Evolutionary conservation across 1,140 invertebrate genomes (phyloP).

Genomic region (Lycorma delicatula): DNA sequence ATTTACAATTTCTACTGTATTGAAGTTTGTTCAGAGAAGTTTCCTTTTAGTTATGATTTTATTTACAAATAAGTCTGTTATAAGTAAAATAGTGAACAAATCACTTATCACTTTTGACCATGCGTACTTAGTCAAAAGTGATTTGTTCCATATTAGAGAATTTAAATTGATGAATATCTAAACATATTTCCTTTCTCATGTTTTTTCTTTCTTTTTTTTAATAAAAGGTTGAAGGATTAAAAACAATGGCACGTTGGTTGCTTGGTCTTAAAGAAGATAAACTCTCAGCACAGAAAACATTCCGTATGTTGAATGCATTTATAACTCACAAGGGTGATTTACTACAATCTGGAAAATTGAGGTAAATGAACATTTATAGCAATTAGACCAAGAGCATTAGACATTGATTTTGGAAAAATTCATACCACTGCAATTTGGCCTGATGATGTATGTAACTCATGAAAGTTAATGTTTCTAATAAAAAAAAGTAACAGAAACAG

Average conservation of each 20-base stretch:
- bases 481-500: no score
- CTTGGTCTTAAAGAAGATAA: slow-evolving; percentile 82
- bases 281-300: slow-evolving; percentile 86
- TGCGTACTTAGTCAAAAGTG: background rate
- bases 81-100: no score
- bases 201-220: slow-evolving; percentile 14
- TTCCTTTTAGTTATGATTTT: no score
- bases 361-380: slow-evolving; percentile 39
- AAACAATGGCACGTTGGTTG: slow-evolving; percentile 93
- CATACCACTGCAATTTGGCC: background rate
- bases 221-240: slow-evolving; percentile 69
- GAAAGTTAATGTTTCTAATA: no score
- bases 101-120: background rate
- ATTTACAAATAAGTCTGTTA: no score
- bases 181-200: slow-evolving; percentile 4
- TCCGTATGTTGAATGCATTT: slow-evolving; percentile 84
- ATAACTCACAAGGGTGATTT: slow-evolving; percentile 83
- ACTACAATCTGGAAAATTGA: slow-evolving; percentile 45
- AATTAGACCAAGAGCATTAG: background rate
- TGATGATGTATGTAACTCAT: background rate
- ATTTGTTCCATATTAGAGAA: background rate
- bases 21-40: no score
- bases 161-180: background rate
- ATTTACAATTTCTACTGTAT: no score
- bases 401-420: no score